Evolutionary conservation across 2,888 invertebrate species (phyloP).

Genomic region (Xestia rhomboidea): DNA sequence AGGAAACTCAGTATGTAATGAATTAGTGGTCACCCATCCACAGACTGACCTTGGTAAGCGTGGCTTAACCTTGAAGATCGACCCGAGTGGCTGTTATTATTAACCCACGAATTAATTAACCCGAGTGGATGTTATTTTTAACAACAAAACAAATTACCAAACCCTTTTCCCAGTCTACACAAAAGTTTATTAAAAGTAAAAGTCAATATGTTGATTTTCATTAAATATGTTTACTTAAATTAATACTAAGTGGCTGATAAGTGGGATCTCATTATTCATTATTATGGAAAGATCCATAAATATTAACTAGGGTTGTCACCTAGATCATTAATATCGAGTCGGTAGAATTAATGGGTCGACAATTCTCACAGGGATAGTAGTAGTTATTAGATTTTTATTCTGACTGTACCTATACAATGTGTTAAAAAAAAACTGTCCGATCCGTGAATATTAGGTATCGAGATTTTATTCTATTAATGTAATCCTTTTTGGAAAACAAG

Average conservation of each 20-base stretch:
- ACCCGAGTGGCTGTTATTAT: too few species aligned
- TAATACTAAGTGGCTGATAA: not conserved
- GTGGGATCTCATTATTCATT: not conserved
- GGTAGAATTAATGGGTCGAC: slow-evolving; percentile 6
- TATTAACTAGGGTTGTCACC: slow-evolving; percentile 31
- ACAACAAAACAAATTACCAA: not conserved
- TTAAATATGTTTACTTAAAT: not conserved
- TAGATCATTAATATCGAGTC: slow-evolving; percentile 22
- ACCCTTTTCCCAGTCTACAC: not conserved
- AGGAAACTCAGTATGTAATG: too few species aligned
- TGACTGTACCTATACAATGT: too few species aligned
- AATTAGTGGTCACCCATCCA: too few species aligned
- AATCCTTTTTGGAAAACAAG: not conserved
- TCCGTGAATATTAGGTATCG: not conserved
- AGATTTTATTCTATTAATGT: not conserved
- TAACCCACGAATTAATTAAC: too few species aligned
- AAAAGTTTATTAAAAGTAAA: not conserved
- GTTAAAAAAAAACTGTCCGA: too few species aligned
- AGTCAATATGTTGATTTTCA: not conserved
- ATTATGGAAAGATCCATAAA: slow-evolving; percentile 11
- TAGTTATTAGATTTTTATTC: not conserved
- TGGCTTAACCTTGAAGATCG: too few species aligned
- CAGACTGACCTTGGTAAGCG: too few species aligned
- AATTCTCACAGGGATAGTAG: not conserved
- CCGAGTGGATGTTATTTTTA: too few species aligned